These are phyloP conservation scores for Zenarchopterus dispar DNA, from an alignment of 2,797 vertebrate species.

Conservation along the genomic window DNA sequence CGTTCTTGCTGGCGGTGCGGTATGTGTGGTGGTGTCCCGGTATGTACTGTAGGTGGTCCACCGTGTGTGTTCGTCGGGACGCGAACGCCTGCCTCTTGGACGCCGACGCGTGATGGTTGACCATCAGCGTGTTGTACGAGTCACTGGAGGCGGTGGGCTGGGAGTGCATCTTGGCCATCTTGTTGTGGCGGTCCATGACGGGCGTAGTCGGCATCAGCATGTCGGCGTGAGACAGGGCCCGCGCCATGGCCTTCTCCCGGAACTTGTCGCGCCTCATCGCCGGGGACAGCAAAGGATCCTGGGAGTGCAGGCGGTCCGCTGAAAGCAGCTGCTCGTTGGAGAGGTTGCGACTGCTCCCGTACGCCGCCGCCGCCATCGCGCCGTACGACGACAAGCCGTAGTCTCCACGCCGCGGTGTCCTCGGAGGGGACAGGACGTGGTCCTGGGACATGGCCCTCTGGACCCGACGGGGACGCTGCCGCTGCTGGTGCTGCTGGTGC, in stretches of 20 bases:
- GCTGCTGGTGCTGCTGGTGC: slow-evolving; percentile 73
- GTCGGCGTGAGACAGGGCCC: slow-evolving; percentile 94
- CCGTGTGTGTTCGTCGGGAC: slow-evolving; percentile 94
- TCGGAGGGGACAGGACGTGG: slow-evolving; percentile 87
- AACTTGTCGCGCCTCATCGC: slow-evolving; percentile 89
- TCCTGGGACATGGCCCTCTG: slow-evolving; percentile 86
- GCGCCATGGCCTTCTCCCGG: slow-evolving; percentile 88
- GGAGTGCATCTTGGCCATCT: slow-evolving; percentile 97
- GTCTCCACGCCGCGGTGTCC: slow-evolving; percentile 81
- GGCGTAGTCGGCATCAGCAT: slow-evolving; percentile 93
- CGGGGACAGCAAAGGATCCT: slow-evolving; percentile 95
- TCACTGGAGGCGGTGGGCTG: slow-evolving; percentile 93
- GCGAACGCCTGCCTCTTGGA: slow-evolving; percentile 97
- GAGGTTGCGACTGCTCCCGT: slow-evolving; percentile 87
- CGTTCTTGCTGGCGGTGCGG: slow-evolving; percentile 96
- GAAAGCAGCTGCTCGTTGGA: slow-evolving; percentile 95
- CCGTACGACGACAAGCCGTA: slow-evolving; percentile 72
- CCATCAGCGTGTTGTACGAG: slow-evolving; percentile 92
- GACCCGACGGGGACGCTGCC: slow-evolving; percentile 80
- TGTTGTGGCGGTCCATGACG: slow-evolving; percentile 91
- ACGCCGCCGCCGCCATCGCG: slow-evolving; percentile 62
- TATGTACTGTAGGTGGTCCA: slow-evolving; percentile 96
- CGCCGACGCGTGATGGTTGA: slow-evolving; percentile 83
- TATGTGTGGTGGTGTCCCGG: slow-evolving; percentile 92
- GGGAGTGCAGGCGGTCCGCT: slow-evolving; percentile 93